Evolutionary conservation across 1,140 invertebrate species (phyloP).

Genomic region (Tetragonula clypearis): DNA sequence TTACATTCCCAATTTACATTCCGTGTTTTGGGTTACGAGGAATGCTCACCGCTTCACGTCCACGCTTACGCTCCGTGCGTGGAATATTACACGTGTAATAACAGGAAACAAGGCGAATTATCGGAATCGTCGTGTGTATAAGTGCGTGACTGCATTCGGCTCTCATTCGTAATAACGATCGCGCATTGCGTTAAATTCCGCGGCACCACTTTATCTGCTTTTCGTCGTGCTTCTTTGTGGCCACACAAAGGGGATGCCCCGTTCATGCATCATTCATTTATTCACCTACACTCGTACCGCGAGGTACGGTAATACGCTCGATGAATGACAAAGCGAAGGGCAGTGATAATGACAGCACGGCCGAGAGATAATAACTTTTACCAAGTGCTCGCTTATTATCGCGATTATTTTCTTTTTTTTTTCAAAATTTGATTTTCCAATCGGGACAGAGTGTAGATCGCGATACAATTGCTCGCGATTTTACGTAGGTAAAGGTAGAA

Average conservation of each 20-base stretch:
- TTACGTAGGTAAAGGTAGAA: not conserved
- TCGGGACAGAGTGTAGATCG: not conserved
- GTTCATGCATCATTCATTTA: conserved; percentile 20
- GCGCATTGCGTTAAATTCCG: conserved; percentile 8
- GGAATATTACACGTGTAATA: conserved; percentile 22
- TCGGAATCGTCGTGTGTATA: not conserved
- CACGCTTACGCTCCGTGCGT: not conserved
- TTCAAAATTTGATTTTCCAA: not conserved
- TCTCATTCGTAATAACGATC: conserved; percentile 26
- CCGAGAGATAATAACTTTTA: not conserved
- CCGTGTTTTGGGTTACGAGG: not conserved
- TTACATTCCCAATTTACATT: not conserved
- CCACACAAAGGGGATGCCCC: not conserved
- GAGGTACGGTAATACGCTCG: not conserved
- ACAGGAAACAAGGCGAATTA: conserved; percentile 23
- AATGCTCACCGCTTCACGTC: not conserved
- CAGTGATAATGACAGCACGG: not conserved
- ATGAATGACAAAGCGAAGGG: conserved; percentile 11
- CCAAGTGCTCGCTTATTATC: not conserved
- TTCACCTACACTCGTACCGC: not conserved
- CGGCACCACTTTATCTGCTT: not conserved
- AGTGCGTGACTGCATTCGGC: conserved; percentile 6
- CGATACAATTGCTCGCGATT: not conserved
- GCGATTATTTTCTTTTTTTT: not conserved
- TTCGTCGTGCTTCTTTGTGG: not conserved